Base-by-base conservation (phyloP, 2,888 invertebrate genomes). In the Hartigia nigra region DNA sequence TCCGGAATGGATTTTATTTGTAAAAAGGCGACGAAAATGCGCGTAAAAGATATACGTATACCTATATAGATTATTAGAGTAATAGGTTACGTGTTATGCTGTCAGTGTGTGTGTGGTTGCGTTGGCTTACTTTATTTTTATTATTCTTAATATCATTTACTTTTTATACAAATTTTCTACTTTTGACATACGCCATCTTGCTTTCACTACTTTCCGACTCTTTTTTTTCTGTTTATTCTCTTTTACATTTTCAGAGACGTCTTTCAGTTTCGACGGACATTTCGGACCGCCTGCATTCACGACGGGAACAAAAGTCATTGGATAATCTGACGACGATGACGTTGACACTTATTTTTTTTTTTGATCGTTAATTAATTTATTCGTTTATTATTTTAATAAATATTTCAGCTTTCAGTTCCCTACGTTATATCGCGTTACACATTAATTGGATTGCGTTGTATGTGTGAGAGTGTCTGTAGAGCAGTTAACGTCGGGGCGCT, bases 401-500 rank as follows among this genome's bases (percentile, higher is more conserved):
- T 2, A 4, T 70, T 32, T 31, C 14, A 32, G n/a, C 31, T 77
- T 77, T 75, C 74, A 74, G 77, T 32, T 70, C 31, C 31, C 69
- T 37, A 69, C 32, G 69, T 78, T 72, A 72, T 72, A 72, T 55
- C 55, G 23, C 9, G 55, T 55, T 55, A 55, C 0, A 9, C 23
- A 55, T 69, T 69, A 5, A 69, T 79, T 81, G 78, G 86, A 83
- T 83, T 84, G 87, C 87, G 88, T 89, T 88, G 88, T 88, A 90
- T 88, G 90, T 91, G 91, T 90, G 88, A 90, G 91, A 91, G 91
- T 91, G 91, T 87, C 77, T 81, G 81, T 82, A 83, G 84, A 83
- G 82, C 81, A 32, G 32, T 4, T 72, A 72, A 72, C 81, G 80
- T 80, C 77, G 74, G 72, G 79, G 77, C 76, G 70, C 76, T 77